phyloP scores from a whole-genome alignment of 2,888 invertebrate genomes.

The Lasioglossum marginatum region DNA sequence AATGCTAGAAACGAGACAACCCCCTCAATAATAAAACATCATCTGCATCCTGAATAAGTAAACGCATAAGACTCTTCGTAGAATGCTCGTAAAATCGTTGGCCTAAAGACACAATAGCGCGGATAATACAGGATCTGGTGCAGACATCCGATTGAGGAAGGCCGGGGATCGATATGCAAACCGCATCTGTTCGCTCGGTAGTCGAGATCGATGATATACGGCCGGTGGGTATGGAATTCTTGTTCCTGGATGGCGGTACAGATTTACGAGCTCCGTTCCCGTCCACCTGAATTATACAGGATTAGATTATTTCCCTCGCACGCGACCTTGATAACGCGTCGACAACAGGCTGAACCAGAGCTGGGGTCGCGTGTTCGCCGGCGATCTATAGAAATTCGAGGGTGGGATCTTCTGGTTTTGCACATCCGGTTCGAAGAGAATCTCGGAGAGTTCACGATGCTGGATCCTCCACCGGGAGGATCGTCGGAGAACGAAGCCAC shows the following conservation, averaged over 20 bases:
- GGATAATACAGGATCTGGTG: neutral
- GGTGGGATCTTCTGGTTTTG: neutral
- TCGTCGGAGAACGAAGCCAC: constrained; percentile 50
- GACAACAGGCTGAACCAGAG: neutral
- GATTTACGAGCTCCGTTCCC: constrained; percentile 36
- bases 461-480: constrained; percentile 36
- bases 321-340: constrained; percentile 35
- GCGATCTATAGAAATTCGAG: constrained; percentile 10
- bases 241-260: constrained; percentile 24
- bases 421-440: constrained; percentile 8
- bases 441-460: constrained; percentile 10
- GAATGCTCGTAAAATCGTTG: neutral
- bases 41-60: too few relatives aligned
- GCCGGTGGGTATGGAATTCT: constrained; percentile 20
- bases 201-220: constrained; percentile 37
- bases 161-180: constrained; percentile 4
- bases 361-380: neutral
- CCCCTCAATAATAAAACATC: too few relatives aligned
- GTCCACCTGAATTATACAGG: constrained; percentile 22
- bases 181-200: neutral
- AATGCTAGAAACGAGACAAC: too few relatives aligned
- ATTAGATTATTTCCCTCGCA: constrained; percentile 25
- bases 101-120: neutral
- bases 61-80: too few relatives aligned
- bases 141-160: neutral